Evolutionary conservation across 2,888 invertebrate genomes (phyloP).

Genomic region (Protonemura montana): DNA sequence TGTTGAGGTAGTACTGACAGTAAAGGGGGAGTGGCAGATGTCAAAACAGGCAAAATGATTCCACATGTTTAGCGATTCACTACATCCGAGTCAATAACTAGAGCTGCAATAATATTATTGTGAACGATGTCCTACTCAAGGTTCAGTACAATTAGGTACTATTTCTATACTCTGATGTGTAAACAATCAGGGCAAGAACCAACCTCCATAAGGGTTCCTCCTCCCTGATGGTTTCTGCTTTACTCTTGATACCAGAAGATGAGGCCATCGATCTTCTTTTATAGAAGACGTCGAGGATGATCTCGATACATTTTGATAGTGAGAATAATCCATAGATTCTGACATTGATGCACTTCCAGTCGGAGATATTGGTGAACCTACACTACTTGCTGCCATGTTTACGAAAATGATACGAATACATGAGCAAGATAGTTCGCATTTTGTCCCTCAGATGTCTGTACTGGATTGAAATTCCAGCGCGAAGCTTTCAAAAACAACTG

Average conservation of each 20-base stretch:
- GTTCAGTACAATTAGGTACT: too few relatives aligned
- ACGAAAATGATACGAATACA: conserved; percentile 47
- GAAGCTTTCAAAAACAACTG: too few relatives aligned
- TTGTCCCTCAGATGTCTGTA: background rate
- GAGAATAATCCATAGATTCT: conserved; percentile 48
- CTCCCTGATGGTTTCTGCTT: conserved; percentile 15
- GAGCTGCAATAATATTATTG: background rate
- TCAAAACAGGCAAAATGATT: background rate
- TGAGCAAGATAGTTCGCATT: background rate
- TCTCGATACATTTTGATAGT: conserved; percentile 60
- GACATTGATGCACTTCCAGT: conserved; percentile 54
- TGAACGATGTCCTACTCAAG: background rate
- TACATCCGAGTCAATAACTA: too few relatives aligned
- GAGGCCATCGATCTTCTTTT: conserved; percentile 61
- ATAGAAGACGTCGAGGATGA: conserved; percentile 67
- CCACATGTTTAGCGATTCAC: too few relatives aligned
- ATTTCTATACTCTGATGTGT: background rate
- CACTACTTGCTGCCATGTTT: conserved; percentile 57
- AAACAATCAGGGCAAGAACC: background rate
- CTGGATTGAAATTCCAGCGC: too few relatives aligned
- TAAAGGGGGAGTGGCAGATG: conserved; percentile 12
- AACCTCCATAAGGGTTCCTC: conserved; percentile 23
- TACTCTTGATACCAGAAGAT: conserved; percentile 49
- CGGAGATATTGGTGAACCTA: conserved; percentile 58
- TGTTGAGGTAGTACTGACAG: background rate